Evolutionary conservation across 2,888 invertebrate species (phyloP).

Genomic region (Hydropsyche betteni): DNA sequence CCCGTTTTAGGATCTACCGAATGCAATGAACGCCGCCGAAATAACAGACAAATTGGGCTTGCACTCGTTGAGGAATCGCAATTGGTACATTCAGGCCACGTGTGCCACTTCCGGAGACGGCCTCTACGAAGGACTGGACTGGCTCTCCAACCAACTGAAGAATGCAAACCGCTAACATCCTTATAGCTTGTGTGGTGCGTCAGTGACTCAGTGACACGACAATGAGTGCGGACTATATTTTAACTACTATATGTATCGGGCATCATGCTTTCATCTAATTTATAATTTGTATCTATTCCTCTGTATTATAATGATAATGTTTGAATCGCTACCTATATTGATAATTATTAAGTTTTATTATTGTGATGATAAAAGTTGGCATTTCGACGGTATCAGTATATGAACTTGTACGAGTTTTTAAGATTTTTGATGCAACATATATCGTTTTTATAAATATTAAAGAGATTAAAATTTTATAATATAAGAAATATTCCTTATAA

Average conservation of each 20-base stretch:
- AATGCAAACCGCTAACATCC: slow-evolving; percentile 91
- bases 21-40: slow-evolving; percentile 99
- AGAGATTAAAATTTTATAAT: slow-evolving; percentile 32
- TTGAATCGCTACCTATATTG: slow-evolving; percentile 49
- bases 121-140: slow-evolving; percentile 98
- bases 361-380: slow-evolving; percentile 44
- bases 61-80: slow-evolving; percentile 97
- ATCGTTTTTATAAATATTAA: slow-evolving; percentile 32
- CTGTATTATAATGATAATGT: slow-evolving; percentile 51
- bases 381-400: slow-evolving; percentile 27
- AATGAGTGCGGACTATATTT: slow-evolving; percentile 51
- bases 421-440: slow-evolving; percentile 37
- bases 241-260: slow-evolving; percentile 50
- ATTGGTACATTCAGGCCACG: slow-evolving; percentile 97
- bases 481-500: slow-evolving; percentile 27
- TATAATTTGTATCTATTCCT: slow-evolving; percentile 52
- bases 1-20: slow-evolving; percentile 90
- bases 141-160: slow-evolving; percentile 99
- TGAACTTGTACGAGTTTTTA: slow-evolving; percentile 33
- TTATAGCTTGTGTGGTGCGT: slow-evolving; percentile 46
- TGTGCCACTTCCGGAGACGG: slow-evolving; percentile 99
- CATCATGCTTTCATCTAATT: slow-evolving; percentile 51
- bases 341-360: slow-evolving; percentile 50
- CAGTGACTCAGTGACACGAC: slow-evolving; percentile 48
- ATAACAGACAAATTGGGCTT: slow-evolving; percentile 99